Base-by-base conservation (phyloP, 2,888 invertebrate genomes). In the Proisotoma minuta region DNA sequence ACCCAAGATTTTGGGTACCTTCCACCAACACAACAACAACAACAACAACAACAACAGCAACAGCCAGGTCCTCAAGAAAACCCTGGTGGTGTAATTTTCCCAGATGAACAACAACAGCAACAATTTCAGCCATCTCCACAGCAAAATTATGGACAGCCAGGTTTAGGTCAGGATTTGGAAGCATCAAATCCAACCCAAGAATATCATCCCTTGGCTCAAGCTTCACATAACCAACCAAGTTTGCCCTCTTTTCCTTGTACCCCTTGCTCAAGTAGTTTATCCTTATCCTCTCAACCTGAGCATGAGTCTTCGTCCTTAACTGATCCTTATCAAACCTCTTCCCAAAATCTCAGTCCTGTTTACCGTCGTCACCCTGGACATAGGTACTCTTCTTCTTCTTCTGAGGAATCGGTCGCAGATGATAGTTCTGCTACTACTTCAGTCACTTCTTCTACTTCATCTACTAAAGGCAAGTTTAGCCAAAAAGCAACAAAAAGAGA, bases 261-360 rank as follows among this genome's bases (percentile, higher is more conserved):
- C 51, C 70, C 68, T 34, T 70, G 69, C 47, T 69, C 70, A 29
- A 60, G 57, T 59, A 52, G 66, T 58, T 58, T 54, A 49, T 34
- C 54, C 22, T 1, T 57, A 54, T 40, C 63, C 43, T 5, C 53
- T 24, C 62, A 62, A 63, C 63, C 66, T 69, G 69, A 66, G 66
- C 66, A 66, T 60, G 66, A 64, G 49, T 59, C 60, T 39, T 66
- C 69, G 47, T 51, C 60, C 56, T 52, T 50, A 40, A 54, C 51
- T 52, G 62, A 66, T 52, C 60, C 63, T 63, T 66, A 66, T 43
- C 57, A 47, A 27, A 51, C 63, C 40, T 63, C 66, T 57, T 62
- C 69, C 54, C 69, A 69, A 66, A 66, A 66, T 59, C 54, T 64
- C 26, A 64, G 63, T 53, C 69, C 69, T 49, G 69, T 69, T 26